Evolutionary conservation across 2,113 vertebrate species (phyloP), one percentile per base, ranked within the genome.

Genomic region (Odocoileus hemionus): DNA sequence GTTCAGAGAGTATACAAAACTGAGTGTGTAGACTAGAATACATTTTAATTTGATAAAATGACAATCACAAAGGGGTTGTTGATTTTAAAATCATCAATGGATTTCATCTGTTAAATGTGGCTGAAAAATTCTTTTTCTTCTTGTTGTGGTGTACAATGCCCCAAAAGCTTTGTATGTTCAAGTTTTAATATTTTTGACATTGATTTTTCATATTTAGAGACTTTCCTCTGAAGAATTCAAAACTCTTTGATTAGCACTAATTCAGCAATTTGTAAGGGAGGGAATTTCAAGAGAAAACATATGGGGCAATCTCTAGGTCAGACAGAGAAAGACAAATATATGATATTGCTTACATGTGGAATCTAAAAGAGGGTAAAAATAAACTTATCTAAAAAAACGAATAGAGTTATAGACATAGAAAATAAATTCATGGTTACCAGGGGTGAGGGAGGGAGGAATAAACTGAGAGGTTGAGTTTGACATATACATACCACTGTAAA

Each of bases 41-140:
- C 39, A 96, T 94, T 97, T 97, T 97, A 95, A 95, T 97, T 97
- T 97, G 60, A 96, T 90, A 60, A 97, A 94, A 91, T 95, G 93
- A 7, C 91, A 97, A 26, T 96, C 95, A 96, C 28, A 74, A 79
- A 86, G 50, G 7, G 6, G 2, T 95, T 93, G 67, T 70, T 97
- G 74, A 90, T 74, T 57, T 88, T 74, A 55, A 92, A 93, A 55
- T 84, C 70, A 80, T 90, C 95, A 94, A 79, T 87, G 55, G 91
- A 5, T 93, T 95, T 96, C 93, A 96, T 52, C 64, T 95, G 57
- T 88, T 82, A 97, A 97, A 86, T 93, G 14, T 86, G 55, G 89
- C 70, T 95, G 47, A 60, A 91, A 92, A 96, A 78, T 14, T 76
- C 26, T 67, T 88, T 83, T 94, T 84, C 4, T 28, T 90, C 89